These are phyloP conservation scores for Aphidius gifuensis DNA, from an alignment of 1,140 invertebrate species.

Conservation along the genomic window DNA sequence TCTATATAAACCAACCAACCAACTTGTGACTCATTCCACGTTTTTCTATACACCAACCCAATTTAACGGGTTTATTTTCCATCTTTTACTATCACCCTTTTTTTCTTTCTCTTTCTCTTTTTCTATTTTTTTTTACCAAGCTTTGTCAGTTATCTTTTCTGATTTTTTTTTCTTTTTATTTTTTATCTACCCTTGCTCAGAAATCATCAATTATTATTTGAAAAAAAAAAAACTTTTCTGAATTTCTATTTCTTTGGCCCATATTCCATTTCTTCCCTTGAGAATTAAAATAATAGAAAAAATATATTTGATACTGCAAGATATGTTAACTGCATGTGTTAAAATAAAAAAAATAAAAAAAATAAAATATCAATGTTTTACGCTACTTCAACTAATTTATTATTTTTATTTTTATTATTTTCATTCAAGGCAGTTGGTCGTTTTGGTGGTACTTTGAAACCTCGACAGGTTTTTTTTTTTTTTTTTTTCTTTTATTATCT, in stretches of 20 bases:
- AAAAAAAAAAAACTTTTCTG: constrained; percentile 17
- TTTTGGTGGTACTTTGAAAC: constrained; percentile 1
- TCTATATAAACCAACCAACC: background rate
- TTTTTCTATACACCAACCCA: constrained; percentile 11
- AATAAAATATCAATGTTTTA: constrained; percentile 9
- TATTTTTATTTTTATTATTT: constrained; percentile 3
- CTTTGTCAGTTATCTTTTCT: constrained; percentile 1
- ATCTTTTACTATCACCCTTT: constrained; percentile 5
- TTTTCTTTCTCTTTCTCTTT: constrained; percentile 5
- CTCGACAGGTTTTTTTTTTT: background rate
- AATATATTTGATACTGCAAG: background rate
- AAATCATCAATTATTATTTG: constrained; percentile 21
- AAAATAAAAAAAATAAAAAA: no score
- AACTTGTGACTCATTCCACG: constrained; percentile 7
- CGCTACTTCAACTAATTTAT: constrained; percentile 1
- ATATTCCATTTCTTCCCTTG: constrained; percentile 2
- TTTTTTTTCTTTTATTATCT: background rate
- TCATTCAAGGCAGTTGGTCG: background rate
- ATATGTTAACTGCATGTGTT: background rate
- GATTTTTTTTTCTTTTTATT: constrained; percentile 8
- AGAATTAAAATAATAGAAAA: constrained; percentile 2
- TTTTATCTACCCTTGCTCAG: background rate
- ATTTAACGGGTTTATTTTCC: constrained; percentile 19
- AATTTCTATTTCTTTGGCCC: constrained; percentile 23
- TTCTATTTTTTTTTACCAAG: constrained; percentile 1